Base-by-base conservation (phyloP, 2,113 vertebrate species). In the Siniperca chuatsi region DNA sequence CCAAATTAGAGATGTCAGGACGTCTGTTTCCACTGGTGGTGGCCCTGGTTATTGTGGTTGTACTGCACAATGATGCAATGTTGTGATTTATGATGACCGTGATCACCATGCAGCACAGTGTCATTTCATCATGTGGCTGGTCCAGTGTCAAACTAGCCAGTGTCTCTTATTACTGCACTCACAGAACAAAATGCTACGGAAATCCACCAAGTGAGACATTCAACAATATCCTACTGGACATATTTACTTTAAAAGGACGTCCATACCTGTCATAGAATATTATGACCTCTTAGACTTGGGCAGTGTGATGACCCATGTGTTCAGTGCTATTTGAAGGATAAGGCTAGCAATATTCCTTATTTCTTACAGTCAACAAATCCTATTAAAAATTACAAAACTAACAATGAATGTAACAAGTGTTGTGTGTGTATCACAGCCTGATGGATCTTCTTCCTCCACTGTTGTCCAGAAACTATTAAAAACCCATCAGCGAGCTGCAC, bases 91-190 rank as follows among this genome's bases (percentile, higher is more conserved):
- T 33, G 66, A 64, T 35, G 25, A 55, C 71, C 48, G 1, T 46
- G 71, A 50, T 68, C 80, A 23, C 62, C 7, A 4, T 33, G 42
- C 25, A 23, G 61, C 44, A 6, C 44, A 9, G 46, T 16, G 44
- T 78, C 33, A 65, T 52, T 62, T 70, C 50, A 70, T 77, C 58
- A 71, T 64, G 65, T 40, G 65, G 29, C 57, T 44, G 44, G 4
- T 57, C 33, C 20, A 18, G 9, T 50, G 62, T 75, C 52, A 68
- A 35, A 33, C 64, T 52, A 6, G 23, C 57, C 57, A 23, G 15
- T 15, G 23, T 46, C 61, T 73, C 16, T 12, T 54, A 37, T 66
- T 52, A 54, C 18, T 20, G 46, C 46, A 15, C 42, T 21, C 29
- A 21, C 29, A 40, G 5, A 57, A 35, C 42, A n/a, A 57, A 48